Percentiles rank a stretch among this genome's conserved stretches.
Conservation (phyloP, 1,140 invertebrate genomes). For the Drosophila parabipectinata region DNA sequence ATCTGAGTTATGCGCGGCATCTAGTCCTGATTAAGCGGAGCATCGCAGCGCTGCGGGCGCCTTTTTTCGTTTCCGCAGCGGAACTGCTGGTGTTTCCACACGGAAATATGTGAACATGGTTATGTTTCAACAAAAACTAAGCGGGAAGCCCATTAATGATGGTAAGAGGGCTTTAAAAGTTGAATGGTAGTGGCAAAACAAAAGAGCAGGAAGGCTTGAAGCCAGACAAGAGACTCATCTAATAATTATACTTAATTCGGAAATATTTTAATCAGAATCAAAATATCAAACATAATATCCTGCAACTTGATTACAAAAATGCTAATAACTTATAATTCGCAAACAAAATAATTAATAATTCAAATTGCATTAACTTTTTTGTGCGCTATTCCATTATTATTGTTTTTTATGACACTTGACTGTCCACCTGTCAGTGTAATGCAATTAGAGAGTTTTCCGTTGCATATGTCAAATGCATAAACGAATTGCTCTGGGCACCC, state of each 20-base stretch:
- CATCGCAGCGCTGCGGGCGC: constrained; percentile 49
- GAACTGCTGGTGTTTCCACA: constrained; percentile 22
- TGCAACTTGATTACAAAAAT: background rate
- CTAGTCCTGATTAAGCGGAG: constrained; percentile 69
- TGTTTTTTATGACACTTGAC: constrained; percentile 27
- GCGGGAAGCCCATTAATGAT: background rate
- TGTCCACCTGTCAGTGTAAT: constrained; percentile 27
- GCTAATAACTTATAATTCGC: constrained; percentile 4
- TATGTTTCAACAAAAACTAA: constrained; percentile 2
- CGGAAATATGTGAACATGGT: constrained; percentile 35
- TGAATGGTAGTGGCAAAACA: background rate
- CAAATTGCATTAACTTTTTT: constrained; percentile 11
- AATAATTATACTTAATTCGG: background rate
- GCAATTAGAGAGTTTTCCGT: constrained; percentile 22
- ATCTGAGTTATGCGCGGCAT: constrained; percentile 64
- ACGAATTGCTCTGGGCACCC: constrained; percentile 3
- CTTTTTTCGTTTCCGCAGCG: background rate
- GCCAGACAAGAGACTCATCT: background rate
- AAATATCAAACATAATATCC: background rate
- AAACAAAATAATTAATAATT: constrained; percentile 27
- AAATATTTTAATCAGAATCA: background rate
- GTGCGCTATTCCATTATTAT: background rate
- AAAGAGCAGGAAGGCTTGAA: background rate
- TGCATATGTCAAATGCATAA: constrained; percentile 39
- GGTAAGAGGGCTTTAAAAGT: constrained; percentile 10